Conservation (phyloP, 2,888 invertebrate genomes). For the Helicoverpa assulta region DNA sequence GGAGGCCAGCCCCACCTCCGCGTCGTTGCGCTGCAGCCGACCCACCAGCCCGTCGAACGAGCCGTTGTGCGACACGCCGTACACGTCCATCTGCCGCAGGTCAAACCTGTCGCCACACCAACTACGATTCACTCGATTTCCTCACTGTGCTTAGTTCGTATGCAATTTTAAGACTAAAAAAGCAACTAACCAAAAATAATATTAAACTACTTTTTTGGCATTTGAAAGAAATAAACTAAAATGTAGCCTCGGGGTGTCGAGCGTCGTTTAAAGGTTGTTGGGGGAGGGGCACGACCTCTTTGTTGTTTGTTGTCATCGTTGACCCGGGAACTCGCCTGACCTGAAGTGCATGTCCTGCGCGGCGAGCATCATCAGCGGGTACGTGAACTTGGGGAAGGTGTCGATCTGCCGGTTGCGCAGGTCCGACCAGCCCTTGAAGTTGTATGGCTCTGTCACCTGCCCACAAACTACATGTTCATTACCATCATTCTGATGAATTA, state of each 20-base stretch:
- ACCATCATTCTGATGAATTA: no score
- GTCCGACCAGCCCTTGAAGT: conserved; percentile 81
- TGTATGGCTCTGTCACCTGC: conserved; percentile 77
- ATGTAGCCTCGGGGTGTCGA: no score
- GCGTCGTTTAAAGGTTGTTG: no score
- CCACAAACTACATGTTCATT: no score
- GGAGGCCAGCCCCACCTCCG: conserved; percentile 87
- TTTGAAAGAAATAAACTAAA: no score
- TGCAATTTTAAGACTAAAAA: no score
- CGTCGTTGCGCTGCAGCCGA: conserved; percentile 87
- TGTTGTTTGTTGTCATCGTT: no score
- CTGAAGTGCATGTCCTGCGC: conserved; percentile 79
- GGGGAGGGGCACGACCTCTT: no score
- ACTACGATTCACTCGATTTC: neutral
- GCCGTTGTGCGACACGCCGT: conserved; percentile 90
- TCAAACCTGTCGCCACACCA: conserved; percentile 72
- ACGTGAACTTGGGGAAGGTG: conserved; percentile 81
- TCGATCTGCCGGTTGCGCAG: conserved; percentile 78
- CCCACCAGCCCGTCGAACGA: conserved; percentile 90
- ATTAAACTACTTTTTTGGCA: no score
- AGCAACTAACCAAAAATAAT: no score
- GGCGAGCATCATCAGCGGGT: conserved; percentile 79
- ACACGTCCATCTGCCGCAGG: conserved; percentile 79
- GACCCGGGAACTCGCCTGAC: conserved; percentile 51
- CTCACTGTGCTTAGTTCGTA: neutral